Base-by-base conservation (phyloP, 1,140 invertebrate genomes). In the Hyles euphorbiae region DNA sequence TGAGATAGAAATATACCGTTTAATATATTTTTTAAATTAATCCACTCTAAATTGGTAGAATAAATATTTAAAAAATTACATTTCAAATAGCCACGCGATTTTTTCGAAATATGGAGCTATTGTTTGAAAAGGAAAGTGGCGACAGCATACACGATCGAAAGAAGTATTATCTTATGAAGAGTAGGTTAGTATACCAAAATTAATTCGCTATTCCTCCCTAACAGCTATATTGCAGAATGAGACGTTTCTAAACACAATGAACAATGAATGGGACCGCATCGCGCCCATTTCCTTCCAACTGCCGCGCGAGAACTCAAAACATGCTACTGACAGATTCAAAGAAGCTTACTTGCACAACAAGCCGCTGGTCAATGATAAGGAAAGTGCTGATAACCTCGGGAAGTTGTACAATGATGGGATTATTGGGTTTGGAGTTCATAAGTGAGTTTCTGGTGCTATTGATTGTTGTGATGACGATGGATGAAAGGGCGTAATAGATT, bases 211-310 rank as follows among this genome's bases (percentile, higher is more conserved):
- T 22, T 22, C 22, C 22, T 22, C 22, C 22, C 8, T 6, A 53
- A 2, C 56, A 77, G 74, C 36, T 47, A 56, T 73, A 5, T 54
- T 73, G 2, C 52, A 53, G 3, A 73, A 78, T 58, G 56, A 64
- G 9, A 65, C 64, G 0, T 36, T 67, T 0, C 36, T 56, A 3
- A 34, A 61, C 7, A 53, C 52, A n/a, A 73, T 74, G 72, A 63
- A 71, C 47, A 22, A 57, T 0, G 63, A 75, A 32, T 78, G 72
- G 72, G 53, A 63, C 3, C 53, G 59, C 3, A 49, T 71, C 5
- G 75, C 72, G 5, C 62, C 67, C 7, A 61, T 75, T 12, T 65
- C 72, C 3, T 72, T 78, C 58, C 49, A 60, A 5, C 56, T 75
- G 22, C 47, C 57, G 1, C 50, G 12, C 32, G 40, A 46, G 3